Evolutionary conservation across 2,113 vertebrate genomes (phyloP), one percentile per base, ranked within the genome.

Genomic region (Mionectes macconnelli): DNA sequence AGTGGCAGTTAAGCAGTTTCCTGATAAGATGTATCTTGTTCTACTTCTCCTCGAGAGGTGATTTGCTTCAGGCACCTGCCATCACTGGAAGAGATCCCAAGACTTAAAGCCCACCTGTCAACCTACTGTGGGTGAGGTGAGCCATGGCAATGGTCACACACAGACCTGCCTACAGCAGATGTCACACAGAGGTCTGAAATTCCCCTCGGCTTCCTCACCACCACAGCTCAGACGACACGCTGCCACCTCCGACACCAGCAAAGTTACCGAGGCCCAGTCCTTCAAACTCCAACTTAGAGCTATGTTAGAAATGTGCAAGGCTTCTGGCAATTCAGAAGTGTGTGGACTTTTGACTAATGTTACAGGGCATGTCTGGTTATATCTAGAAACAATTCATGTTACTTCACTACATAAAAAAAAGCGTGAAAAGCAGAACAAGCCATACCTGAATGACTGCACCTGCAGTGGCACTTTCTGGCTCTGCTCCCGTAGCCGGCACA

Each of bases 371-470:
- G 21, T 35, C 52, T 52, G 50, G 35, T 63, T 78, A 14, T 33
- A 68, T 40, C 77, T 49, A 57, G 57, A 55, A 85, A 85, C 33
- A 56, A 53, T 50, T 66, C 4, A 6, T 18, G 8, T 64, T 66
- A 37, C 18, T 82, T 78, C 12, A 12, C 14, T 17, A 4, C 20
- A 7, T 22, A 37, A 66, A 39, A 24, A 25, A 31, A 27, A 37
- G 16, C 42, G 25, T 6, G 45, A 60, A 70, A 74, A 88, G 62
- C 45, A 31, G 47, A 86, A 39, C 4, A 53, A 33, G 66, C 53
- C 35, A 28, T 94, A 98, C 98, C 98, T 98, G 98, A 99, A 99
- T 44, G 98, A 98, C 96, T 98, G 98, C 86, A 99, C 98, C 96
- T 98, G 98, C 57, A 98, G 97, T 1, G 98, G 98, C 66, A 98